Percentiles rank a stretch among this genome's conserved stretches.
phyloP scores from a whole-genome alignment of 2,113 vertebrate genomes.

The Tinamus guttatus region DNA sequence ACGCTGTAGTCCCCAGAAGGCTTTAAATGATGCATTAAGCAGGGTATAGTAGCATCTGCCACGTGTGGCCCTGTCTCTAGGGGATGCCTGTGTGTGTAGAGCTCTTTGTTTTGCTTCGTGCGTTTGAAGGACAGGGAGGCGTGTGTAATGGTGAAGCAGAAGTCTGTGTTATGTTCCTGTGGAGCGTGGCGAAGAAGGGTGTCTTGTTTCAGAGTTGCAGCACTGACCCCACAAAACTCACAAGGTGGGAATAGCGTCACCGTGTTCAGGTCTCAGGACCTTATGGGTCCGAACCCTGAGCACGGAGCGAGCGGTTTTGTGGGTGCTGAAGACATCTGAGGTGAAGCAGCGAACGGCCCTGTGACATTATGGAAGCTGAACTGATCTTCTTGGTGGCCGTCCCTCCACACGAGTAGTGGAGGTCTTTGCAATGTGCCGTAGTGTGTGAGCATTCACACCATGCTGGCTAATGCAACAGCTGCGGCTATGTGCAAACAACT shows the following conservation, averaged over 20 bases:
- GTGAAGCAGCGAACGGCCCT: neutral
- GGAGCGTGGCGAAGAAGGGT: neutral
- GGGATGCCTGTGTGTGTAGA: neutral
- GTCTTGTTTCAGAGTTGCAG: neutral
- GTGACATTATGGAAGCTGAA: neutral
- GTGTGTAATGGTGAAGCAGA: fast-evolving
- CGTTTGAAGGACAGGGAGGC: neutral
- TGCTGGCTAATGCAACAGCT: neutral
- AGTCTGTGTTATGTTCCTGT: fast-evolving
- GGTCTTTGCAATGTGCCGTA: fast-evolving
- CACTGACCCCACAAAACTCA: fast-evolving
- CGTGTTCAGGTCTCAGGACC: fast-evolving
- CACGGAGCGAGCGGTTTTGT: neutral
- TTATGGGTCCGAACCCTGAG: neutral
- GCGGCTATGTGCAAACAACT: neutral
- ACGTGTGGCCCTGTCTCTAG: neutral
- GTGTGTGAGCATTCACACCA: fast-evolving
- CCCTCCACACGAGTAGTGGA: neutral
- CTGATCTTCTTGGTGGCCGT: neutral
- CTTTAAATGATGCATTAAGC: conserved; percentile 65
- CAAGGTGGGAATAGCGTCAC: fast-evolving
- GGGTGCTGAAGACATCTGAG: neutral
- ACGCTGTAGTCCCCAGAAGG: neutral
- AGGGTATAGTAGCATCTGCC: conserved; percentile 45
- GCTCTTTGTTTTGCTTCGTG: conserved; percentile 9